Base-by-base conservation (phyloP, 1,140 invertebrate species). In the Bombus picipes region DNA sequence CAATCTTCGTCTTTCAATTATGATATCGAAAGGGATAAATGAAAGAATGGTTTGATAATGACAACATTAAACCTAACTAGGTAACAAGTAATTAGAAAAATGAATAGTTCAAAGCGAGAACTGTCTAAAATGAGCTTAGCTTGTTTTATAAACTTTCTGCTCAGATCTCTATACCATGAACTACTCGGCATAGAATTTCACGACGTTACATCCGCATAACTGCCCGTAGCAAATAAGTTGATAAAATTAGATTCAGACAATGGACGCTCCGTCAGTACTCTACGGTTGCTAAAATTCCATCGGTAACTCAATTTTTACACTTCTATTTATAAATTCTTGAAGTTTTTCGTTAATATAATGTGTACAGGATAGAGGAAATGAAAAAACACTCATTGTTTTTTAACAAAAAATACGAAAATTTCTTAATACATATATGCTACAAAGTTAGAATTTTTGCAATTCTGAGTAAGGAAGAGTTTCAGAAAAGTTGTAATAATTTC, bases 201-300 rank as follows among this genome's bases (percentile, higher is more conserved):
- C 5, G 25, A 32, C 12, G 13, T 12, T 32, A 32, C 15, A 53
- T 53, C 47, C 47, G 47, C 47, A 22, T 53, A 53, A 53, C 47
- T 53, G 47, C 47, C 47, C 47, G 41, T 15, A 72, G 28, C 25
- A 71, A 37, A 43, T 43, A 43, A 72, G 25, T 71, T 71, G 2
- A 72, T 72, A 43, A 72, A 72, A 72, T 72, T 72, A 43, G 41
- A 72, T 72, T 8, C 22, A 43, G 28, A 43, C 12, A 32, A 72
- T 72, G 41, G 41, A 72, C 10, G 22, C 13, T 43, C 12, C 37
- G 13, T 47, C 47, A 53, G 47, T 53, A 18, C 18, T 18, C 18
- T 53, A 53, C 18, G 47, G 15, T 53, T 53, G 1, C 47, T 53
- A 53, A 53, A 72, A 72, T 28, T 39, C 37, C 3, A 39, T 39